Percentiles rank a stretch among this genome's conserved stretches.
phyloP scores from a whole-genome alignment of 2,888 invertebrate species.

The Bhutanitis thaidina region DNA sequence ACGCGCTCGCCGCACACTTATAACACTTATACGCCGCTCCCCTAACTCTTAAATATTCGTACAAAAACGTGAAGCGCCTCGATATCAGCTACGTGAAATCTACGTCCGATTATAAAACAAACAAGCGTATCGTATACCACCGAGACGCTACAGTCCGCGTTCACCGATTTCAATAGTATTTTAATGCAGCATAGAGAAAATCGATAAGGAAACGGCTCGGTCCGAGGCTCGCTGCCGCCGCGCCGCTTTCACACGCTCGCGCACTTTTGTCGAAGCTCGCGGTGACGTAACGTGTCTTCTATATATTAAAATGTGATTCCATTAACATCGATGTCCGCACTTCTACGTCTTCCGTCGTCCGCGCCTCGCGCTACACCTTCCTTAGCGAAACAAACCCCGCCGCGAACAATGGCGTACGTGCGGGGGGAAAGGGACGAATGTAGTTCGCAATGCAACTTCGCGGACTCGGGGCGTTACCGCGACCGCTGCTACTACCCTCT shows the following conservation, averaged over 20 bases:
- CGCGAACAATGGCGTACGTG: conserved; percentile 31
- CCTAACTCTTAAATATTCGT: no score
- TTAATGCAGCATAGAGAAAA: conserved; percentile 77
- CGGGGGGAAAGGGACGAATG: conserved; percentile 56
- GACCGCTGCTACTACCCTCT: conserved; percentile 36
- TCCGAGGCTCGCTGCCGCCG: conserved; percentile 48
- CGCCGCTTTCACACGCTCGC: conserved; percentile 46
- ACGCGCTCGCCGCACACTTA: background rate
- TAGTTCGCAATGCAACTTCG: conserved; percentile 36
- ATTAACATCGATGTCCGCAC: conserved; percentile 32
- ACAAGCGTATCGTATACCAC: conserved; percentile 48
- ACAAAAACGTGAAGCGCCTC: conserved; percentile 15
- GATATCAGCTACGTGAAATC: background rate
- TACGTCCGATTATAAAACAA: conserved; percentile 36
- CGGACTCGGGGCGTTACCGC: conserved; percentile 57
- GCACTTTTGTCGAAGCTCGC: background rate
- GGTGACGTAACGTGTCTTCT: conserved; percentile 1
- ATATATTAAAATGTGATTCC: conserved; percentile 24
- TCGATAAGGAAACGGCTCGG: conserved; percentile 74
- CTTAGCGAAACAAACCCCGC: conserved; percentile 24
- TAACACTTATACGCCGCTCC: no score
- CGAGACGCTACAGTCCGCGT: conserved; percentile 58
- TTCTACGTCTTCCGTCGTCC: conserved; percentile 31
- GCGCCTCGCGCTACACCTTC: conserved; percentile 43
- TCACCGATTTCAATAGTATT: conserved; percentile 67